Conservation (phyloP, 2,888 invertebrate species). For the Drosophila bunnanda region DNA sequence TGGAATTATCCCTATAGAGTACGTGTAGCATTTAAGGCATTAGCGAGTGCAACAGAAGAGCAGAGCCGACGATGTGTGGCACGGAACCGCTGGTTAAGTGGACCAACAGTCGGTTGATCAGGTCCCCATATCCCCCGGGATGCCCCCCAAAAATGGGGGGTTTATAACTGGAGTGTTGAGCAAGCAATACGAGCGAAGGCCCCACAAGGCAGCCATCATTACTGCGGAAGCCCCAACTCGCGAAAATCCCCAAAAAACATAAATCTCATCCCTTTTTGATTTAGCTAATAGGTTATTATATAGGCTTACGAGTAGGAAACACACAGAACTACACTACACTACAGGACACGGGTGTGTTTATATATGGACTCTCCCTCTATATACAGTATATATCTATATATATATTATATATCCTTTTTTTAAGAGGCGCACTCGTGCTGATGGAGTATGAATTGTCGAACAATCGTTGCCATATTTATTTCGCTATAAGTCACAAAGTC, state of each 20-base stretch:
- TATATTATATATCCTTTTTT: slow-evolving; percentile 57
- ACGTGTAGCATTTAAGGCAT: slow-evolving; percentile 44
- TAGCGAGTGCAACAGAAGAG: slow-evolving; percentile 36
- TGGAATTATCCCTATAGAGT: slow-evolving; percentile 36
- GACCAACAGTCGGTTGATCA: slow-evolving; percentile 81
- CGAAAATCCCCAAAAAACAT: slow-evolving; percentile 20
- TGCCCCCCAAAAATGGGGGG: slow-evolving; percentile 41
- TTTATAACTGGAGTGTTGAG: slow-evolving; percentile 79
- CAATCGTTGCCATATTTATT: slow-evolving; percentile 81
- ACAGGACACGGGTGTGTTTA: slow-evolving; percentile 5
- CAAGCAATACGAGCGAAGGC: slow-evolving; percentile 83
- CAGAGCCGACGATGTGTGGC: slow-evolving; percentile 54
- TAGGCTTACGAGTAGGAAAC: slow-evolving; percentile 12
- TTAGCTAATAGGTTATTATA: slow-evolving; percentile 46
- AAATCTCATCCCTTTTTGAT: slow-evolving; percentile 46
- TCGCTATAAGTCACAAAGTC: slow-evolving; percentile 63
- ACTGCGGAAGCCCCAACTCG: slow-evolving; percentile 67
- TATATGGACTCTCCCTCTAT: background rate
- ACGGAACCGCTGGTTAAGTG: slow-evolving; percentile 83
- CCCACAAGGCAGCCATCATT: slow-evolving; percentile 47
- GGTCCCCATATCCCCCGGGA: slow-evolving; percentile 36
- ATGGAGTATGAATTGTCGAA: slow-evolving; percentile 83
- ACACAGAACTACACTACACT: slow-evolving; percentile 28
- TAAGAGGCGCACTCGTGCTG: slow-evolving; percentile 58
- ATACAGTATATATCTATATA: slow-evolving; percentile 23